Base-by-base conservation (phyloP, 2,113 vertebrate genomes). In the Brachypodius melanocephalos region DNA sequence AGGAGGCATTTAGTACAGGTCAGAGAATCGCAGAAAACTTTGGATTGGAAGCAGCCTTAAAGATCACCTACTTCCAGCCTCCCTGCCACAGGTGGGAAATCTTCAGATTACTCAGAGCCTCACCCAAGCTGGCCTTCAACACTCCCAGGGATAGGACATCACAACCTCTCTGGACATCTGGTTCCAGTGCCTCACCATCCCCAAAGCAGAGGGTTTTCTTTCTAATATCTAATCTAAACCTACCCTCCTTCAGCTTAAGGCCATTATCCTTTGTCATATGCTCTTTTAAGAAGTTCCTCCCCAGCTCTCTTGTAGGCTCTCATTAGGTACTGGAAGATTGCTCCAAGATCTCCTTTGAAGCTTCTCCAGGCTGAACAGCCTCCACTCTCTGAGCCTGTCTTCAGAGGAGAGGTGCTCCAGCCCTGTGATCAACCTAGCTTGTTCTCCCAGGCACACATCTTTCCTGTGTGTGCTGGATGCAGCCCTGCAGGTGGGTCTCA, bases 141-240 rank as follows among this genome's bases (percentile, higher is more conserved):
- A 42, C 19, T 49, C 25, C 51, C 7, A 25, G 52, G 34, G 5
- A 25, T 0, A 18, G 43, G 25, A 17, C 43, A 49, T 49, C 25
- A 34, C 34, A 42, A 2, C 25, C 8, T 40, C 34, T 57, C 59
- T 19, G 34, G 42, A 25, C 5, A 9, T 57, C 34, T 0, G 0
- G 6, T 42, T 74, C 29, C 29, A 25, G 59, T 75, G 10, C 31
- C 29, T 65, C 24, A 34, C 51, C 31, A 34, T 16, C 16, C 16
- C 15, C 34, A 8, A 16, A 6, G 25, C 25, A 31, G 19, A 57
- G 29, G 25, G 8, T 5, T 40, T 40, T 40, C 57, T 49, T 40
- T 34, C 49, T 25, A 14, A 4, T 49, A 38, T 17, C 21, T 67
- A 28, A 68, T 32, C 26, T 51, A 51, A 43, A 76, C 11, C 20